Evolutionary conservation across 1,140 invertebrate species (phyloP).

Genomic region (Zaprionus inermis): DNA sequence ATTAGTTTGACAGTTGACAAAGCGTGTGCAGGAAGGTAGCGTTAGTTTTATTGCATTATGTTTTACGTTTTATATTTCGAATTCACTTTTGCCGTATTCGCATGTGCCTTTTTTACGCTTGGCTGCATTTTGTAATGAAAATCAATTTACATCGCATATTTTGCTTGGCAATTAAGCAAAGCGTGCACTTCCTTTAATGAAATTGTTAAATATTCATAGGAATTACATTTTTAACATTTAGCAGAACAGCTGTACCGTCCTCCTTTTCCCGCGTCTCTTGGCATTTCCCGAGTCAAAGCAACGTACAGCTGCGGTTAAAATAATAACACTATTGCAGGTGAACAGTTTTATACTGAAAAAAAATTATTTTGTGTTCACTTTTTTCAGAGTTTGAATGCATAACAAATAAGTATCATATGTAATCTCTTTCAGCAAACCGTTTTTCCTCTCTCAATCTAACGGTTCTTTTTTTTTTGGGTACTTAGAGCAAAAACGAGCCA

Average conservation of each 20-base stretch:
- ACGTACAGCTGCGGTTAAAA: too few species aligned
- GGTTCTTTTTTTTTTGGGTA: too few species aligned
- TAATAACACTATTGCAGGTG: too few species aligned
- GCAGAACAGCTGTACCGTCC: slow-evolving; percentile 23
- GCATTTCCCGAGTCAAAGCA: not conserved
- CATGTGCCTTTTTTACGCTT: slow-evolving; percentile 60
- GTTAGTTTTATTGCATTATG: slow-evolving; percentile 43
- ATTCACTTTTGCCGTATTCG: slow-evolving; percentile 32
- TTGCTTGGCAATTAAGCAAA: slow-evolving; percentile 46
- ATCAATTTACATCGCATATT: slow-evolving; percentile 60
- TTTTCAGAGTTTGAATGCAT: too few species aligned
- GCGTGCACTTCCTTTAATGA: slow-evolving; percentile 42
- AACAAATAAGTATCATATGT: too few species aligned
- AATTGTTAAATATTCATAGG: slow-evolving; percentile 44
- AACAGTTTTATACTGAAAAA: too few species aligned
- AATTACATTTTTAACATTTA: slow-evolving; percentile 15
- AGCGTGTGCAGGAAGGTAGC: slow-evolving; percentile 38
- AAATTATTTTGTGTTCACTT: too few species aligned
- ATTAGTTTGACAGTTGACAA: slow-evolving; percentile 49
- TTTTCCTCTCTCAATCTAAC: too few species aligned
- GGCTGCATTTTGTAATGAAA: slow-evolving; percentile 41
- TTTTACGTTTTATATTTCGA: slow-evolving; percentile 23
- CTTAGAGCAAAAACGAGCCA: too few species aligned
- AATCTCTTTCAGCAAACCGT: too few species aligned
- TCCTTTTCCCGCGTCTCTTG: not conserved